Base-by-base conservation (phyloP, 1,140 invertebrate genomes). In the Achatina immaculata region DNA sequence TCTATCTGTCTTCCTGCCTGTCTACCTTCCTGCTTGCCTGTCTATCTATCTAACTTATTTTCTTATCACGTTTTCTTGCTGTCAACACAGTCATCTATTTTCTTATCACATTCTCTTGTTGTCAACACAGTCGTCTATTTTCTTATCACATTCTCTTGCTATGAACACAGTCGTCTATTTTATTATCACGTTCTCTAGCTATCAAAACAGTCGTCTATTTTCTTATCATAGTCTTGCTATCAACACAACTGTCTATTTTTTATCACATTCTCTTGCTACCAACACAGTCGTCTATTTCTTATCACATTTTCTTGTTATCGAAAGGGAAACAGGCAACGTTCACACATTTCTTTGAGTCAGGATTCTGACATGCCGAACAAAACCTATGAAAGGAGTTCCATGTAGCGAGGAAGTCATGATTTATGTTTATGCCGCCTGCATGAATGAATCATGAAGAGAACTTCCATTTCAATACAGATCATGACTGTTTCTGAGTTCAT, bases 1-100 rank as follows among this genome's bases (percentile, higher is more conserved):
- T n/a, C 48, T 51, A 51, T 51, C 48, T 51, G 24, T 51, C 48
- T 51, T 14, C 24, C 48, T 51, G 24, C 24, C 48, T 51, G 24
- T 51, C 48, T 51, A 51, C 24, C 48, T 51, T 14, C 24, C 48
- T 51, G 24, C 24, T 24, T 51, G 24, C 24, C 48, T 51, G 24
- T 51, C 48, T 51, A 51, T 51, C 48, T 51, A 51, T 51, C 48
- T 51, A 51, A n/a, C n/a, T n/a, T n/a, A n/a, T n/a, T n/a, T n/a
- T n/a, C n/a, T n/a, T n/a, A n/a, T n/a, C n/a, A n/a, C n/a, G n/a
- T n/a, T n/a, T n/a, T 51, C 48, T 51, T 14, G 11, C 48, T 51
- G 24, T 51, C 48, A 14, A 51, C 24, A 11, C 24, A 51, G 11
- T 24, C 24, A 51, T 51, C 48, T 51, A 51, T 51, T 24, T 51